Conservation (phyloP, 2,113 vertebrate species). For the Indicator maculatus region DNA sequence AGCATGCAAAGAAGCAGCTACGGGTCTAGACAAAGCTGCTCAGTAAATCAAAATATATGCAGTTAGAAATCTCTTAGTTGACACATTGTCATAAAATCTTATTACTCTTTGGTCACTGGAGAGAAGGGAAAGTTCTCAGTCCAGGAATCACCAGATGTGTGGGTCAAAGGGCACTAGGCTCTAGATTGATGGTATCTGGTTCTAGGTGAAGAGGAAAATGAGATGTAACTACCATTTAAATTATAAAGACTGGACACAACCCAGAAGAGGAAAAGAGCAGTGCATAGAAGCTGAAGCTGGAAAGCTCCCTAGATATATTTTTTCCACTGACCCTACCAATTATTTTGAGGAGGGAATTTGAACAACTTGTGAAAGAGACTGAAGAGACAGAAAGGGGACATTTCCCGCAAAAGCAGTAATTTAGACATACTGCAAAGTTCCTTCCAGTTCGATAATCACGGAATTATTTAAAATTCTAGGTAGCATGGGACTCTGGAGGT, state of each 20-base stretch:
- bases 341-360: neutral
- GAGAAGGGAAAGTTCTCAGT: neutral
- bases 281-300: neutral
- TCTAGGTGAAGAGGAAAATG: neutral
- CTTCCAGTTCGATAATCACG: neutral
- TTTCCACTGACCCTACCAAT: neutral
- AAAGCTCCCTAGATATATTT: neutral
- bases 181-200: neutral
- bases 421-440: neutral
- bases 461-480: neutral
- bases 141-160: neutral
- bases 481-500: neutral
- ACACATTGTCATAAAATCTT: neutral
- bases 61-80: neutral
- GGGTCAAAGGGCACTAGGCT: neutral
- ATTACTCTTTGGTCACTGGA: neutral
- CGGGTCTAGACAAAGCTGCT: constrained; percentile 36
- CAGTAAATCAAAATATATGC: constrained; percentile 1
- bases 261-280: neutral
- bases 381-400: neutral
- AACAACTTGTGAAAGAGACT: neutral
- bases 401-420: neutral
- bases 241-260: neutral
- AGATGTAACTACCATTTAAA: neutral
- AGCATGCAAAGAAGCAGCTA: constrained; percentile 43